Base-by-base conservation (phyloP, 2,797 vertebrate species). In the Amniataba percoides region DNA sequence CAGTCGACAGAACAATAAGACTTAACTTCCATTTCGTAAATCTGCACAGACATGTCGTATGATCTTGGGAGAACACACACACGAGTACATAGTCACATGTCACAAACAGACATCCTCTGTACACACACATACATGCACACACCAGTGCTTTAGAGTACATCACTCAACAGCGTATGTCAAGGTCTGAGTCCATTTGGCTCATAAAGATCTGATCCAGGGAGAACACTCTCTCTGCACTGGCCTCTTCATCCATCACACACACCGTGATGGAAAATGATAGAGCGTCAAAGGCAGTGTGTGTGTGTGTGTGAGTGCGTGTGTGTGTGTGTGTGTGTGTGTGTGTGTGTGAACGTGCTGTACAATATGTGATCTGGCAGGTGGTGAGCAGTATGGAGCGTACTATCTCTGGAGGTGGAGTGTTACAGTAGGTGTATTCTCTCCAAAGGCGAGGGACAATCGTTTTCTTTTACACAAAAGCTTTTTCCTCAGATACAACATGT, bases 161-260 rank as follows among this genome's bases (percentile, higher is more conserved):
- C 69, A 62, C 42, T 77, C 31, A 75, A 43, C 56, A 46, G 63
- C 53, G 58, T 39, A 36, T 1, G 55, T 62, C 4, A 5, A 64
- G 27, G 68, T 81, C 77, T 65, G 68, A 80, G 36, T 72, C 16
- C 12, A 69, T 80, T 43, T 65, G 58, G 48, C 62, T 77, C 40
- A 1, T n/a, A 19, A 34, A 51, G 55, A 77, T 78, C 21, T 80
- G 68, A 90, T 83, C 48, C 42, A 14, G 78, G 85, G 78, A 75
- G 84, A 93, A 78, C 62, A 82, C 76, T 87, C 65, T 72, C 62
- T 74, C 27, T 70, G 69, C 15, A 31, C 52, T 85, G 68, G 88
- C 72, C 84, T 64, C 64, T 70, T 80, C 78, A 74, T 83, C 58
- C 68, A 80, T 85, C 84, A 82, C 62, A 65, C 64, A 77, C 61